Percentiles rank a stretch among this genome's conserved stretches.
These are phyloP conservation scores for Sebastes vulpes DNA, from an alignment of 2,797 vertebrate genomes.

Conservation along the genomic window DNA sequence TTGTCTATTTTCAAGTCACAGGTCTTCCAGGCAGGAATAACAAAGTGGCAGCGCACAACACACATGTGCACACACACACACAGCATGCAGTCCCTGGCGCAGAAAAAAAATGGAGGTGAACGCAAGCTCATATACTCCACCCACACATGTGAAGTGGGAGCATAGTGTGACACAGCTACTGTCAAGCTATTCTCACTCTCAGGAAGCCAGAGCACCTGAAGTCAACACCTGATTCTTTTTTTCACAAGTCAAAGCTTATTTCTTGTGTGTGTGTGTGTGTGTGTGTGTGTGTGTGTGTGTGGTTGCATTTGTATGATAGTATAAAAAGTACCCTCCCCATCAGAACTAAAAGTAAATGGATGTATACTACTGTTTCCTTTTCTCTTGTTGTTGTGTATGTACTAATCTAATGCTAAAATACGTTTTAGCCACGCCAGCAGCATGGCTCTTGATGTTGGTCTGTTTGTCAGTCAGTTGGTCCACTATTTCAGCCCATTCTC, in stretches of 20 bases:
- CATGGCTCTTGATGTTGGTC: not conserved
- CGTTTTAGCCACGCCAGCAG: not conserved
- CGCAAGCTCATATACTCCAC: slow-evolving; percentile 27
- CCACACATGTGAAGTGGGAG: slow-evolving; percentile 8
- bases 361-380: not conserved
- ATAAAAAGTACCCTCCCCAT: not conserved
- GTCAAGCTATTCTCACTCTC: slow-evolving; percentile 34
- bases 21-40: slow-evolving; percentile 39
- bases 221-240: not conserved
- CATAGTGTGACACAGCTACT: slow-evolving; percentile 37
- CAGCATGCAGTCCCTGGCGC: not conserved
- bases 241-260: not conserved
- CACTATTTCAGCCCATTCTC: too few relatives aligned
- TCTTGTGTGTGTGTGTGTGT: not conserved
- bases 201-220: slow-evolving; percentile 13
- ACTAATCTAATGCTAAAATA: not conserved
- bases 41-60: not conserved
- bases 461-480: too few relatives aligned
- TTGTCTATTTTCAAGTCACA: slow-evolving; percentile 44
- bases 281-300: not conserved
- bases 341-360: not conserved
- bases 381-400: not conserved
- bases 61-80: not conserved
- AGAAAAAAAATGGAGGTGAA: slow-evolving; percentile 5
- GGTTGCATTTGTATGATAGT: not conserved